Evolutionary conservation across 1,140 invertebrate species (phyloP).

Genomic region (Tetramorium simillimum): DNA sequence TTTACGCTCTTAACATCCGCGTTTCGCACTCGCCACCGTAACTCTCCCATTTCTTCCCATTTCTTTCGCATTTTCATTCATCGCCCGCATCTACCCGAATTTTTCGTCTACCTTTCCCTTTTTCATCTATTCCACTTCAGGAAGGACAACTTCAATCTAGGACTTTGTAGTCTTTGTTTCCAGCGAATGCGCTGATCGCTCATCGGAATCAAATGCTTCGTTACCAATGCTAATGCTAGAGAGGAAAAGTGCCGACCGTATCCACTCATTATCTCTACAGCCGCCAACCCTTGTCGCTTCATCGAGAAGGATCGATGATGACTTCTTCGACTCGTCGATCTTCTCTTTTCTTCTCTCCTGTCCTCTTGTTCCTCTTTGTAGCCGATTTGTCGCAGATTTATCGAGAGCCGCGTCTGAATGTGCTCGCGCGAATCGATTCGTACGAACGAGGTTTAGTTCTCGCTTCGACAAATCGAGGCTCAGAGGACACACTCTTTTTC

Average conservation of each 20-base stretch:
- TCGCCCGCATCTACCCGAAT: background rate
- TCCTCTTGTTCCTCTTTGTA: background rate
- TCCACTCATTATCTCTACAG: background rate
- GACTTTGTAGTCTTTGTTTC: conserved; percentile 35
- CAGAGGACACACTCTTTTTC: background rate
- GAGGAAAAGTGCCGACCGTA: conserved; percentile 36
- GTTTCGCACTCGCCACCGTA: conserved; percentile 5
- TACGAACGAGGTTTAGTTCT: conserved; percentile 1
- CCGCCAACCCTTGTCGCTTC: background rate
- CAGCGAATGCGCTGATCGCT: conserved; percentile 14
- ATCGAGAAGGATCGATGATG: conserved; percentile 8
- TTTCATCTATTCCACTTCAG: background rate
- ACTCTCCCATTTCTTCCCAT: background rate
- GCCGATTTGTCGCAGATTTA: conserved; percentile 9
- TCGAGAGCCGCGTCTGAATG: background rate
- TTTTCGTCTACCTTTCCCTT: background rate
- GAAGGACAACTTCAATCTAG: background rate
- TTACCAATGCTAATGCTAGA: conserved; percentile 14
- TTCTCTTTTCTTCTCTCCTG: background rate
- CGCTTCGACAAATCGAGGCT: background rate
- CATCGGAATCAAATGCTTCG: conserved; percentile 36
- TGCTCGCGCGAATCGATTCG: conserved; percentile 14
- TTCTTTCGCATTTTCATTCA: background rate
- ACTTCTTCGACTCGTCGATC: conserved; percentile 6
- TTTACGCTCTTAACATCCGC: background rate